Evolutionary conservation across 2,113 vertebrate genomes (phyloP), one percentile per base, ranked within the genome.

Genomic region (Sinocyclocheilus maitianheensis): DNA sequence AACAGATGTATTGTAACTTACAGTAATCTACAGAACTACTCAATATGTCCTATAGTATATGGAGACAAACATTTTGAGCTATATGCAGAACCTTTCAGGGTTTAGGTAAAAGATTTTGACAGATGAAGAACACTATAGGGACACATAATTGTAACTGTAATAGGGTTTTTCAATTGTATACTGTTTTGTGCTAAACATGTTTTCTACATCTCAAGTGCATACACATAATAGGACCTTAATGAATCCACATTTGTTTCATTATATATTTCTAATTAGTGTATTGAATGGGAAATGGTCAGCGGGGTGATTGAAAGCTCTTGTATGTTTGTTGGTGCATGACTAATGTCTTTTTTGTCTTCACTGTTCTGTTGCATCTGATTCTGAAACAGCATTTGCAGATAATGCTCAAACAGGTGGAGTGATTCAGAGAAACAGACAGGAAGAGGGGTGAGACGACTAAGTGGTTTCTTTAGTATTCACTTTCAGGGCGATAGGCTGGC

Each of bases 341-440:
- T 72, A 77, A 34, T 16, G 16, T 46, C 5, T 82, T 53, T 67
- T 53, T 13, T 30, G 10, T 53, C 48, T 81, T 40, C 34, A 16
- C 40, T 51, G 14, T 46, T 80, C 12, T 34, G 2, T 26, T 81
- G 13, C 4, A 18, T 12, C 14, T 11, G 11, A 65, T 11, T 12
- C 14, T 11, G 11, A 65, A 69, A 30, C 5, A 53, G 26, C 18
- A 53, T 34, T 18, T 34, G 5, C 11, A 34, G 63, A 82, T 69
- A 22, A 65, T 18, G 18, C 13, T 67, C 79, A 81, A 26, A 53
- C 46, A 53, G 80, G 43, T 34, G 4, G 63, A 34, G 63, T 30
- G 10, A 26, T 81, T 48, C 62, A 81, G 62, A 81, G 43, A 67
- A 67, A 67, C 60, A 81, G 78, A 81, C 80, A 69, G 80, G 80